A percentile compares a stretch with the other conserved stretches of the same genome.
phyloP scores from a whole-genome alignment of 2,797 vertebrate species.

The Emydoidea blandingii region DNA sequence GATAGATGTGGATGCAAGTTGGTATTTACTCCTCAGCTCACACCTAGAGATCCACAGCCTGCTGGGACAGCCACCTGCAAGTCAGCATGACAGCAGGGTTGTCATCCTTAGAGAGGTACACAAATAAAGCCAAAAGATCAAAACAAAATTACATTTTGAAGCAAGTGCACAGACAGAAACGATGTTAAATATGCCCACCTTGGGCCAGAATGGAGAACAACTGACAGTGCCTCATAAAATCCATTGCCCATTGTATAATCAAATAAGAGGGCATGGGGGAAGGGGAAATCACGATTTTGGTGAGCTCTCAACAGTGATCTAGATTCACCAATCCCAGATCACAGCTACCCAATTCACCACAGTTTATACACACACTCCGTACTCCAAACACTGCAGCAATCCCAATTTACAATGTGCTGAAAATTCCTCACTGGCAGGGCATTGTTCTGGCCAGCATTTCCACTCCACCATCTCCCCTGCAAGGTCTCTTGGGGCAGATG shows the following conservation, averaged over 20 bases:
- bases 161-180: background rate
- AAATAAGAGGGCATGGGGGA: background rate
- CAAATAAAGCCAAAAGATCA: background rate
- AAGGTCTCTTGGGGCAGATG: background rate
- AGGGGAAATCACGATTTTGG: background rate
- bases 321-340: background rate
- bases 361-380: background rate
- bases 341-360: background rate
- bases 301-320: background rate
- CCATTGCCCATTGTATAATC: background rate
- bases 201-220: background rate
- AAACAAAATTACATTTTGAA: background rate
- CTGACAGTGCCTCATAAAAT: background rate
- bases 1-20: background rate
- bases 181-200: background rate
- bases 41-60: background rate
- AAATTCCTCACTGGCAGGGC: background rate
- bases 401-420: background rate
- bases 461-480: background rate
- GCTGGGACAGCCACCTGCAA: background rate
- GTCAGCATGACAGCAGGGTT: background rate
- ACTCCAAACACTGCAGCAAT: background rate
- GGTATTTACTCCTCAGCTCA: background rate
- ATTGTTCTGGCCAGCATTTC: background rate
- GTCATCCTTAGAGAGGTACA: background rate